These are phyloP conservation scores for Ahaetulla prasina DNA, from an alignment of 2,113 vertebrate species.

Conservation along the genomic window DNA sequence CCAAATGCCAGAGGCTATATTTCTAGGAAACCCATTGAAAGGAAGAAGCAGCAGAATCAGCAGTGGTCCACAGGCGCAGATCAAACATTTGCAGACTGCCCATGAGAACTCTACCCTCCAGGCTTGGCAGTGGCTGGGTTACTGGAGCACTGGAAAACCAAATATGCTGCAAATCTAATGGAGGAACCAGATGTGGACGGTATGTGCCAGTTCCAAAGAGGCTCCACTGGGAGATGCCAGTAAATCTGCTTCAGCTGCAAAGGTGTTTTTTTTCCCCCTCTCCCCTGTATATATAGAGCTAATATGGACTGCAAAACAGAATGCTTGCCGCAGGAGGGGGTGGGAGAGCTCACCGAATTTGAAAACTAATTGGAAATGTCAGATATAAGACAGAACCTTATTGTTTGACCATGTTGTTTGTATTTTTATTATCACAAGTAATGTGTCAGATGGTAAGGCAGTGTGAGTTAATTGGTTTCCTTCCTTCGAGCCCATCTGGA, in stretches of 20 bases:
- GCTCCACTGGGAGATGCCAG: constrained; percentile 37
- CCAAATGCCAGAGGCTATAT: constrained; percentile 25
- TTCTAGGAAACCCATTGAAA: constrained; percentile 34
- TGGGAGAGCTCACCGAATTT: constrained; percentile 23
- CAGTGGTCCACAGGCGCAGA: background rate
- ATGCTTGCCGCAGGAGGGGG: constrained; percentile 37
- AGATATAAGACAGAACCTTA: constrained; percentile 47
- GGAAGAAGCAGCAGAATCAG: background rate
- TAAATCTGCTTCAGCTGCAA: constrained; percentile 32
- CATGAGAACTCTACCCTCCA: constrained; percentile 6
- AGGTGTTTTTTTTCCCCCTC: background rate
- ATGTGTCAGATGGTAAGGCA: constrained; percentile 63
- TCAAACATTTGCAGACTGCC: background rate
- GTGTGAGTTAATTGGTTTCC: constrained; percentile 59
- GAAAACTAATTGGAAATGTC: constrained; percentile 62
- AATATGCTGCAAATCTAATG: constrained; percentile 51
- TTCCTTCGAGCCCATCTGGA: constrained; percentile 62
- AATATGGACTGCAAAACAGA: constrained; percentile 44
- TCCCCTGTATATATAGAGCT: constrained; percentile 10
- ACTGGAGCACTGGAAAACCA: constrained; percentile 26
- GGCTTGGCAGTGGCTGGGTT: constrained; percentile 25
- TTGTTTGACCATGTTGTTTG: constrained; percentile 57
- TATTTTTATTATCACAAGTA: constrained; percentile 61
- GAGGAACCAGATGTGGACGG: constrained; percentile 57
- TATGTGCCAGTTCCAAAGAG: constrained; percentile 51